Conservation (phyloP, 2,113 vertebrate genomes). For the Podilymbus podiceps region DNA sequence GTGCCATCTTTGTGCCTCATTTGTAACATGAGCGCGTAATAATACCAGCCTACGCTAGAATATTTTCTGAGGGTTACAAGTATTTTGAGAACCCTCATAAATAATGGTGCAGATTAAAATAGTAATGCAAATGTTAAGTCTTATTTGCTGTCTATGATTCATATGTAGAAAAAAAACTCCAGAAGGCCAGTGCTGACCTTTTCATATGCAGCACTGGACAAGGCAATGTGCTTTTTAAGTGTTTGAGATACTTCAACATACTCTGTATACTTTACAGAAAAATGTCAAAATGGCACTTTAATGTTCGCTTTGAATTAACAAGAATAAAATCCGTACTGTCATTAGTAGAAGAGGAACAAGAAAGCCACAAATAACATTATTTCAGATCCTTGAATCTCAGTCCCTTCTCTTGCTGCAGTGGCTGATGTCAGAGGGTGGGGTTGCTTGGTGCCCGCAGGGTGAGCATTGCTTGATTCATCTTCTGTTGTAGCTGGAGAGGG, state of each 20-base stretch:
- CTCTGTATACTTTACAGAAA: background rate
- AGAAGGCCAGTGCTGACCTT: background rate
- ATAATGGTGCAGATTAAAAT: background rate
- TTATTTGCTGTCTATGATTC: slow-evolving; percentile 1
- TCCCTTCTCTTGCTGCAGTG: background rate
- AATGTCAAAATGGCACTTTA: background rate
- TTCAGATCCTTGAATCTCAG: background rate
- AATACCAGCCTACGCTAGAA: background rate
- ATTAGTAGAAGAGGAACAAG: background rate
- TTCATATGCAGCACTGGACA: background rate
- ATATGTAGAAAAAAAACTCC: background rate
- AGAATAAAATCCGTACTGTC: background rate
- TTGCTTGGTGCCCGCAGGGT: background rate
- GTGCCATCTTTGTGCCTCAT: background rate
- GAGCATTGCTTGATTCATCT: background rate
- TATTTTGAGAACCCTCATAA: slow-evolving; percentile 7
- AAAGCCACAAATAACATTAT: background rate
- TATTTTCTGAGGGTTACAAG: background rate
- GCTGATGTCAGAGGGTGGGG: background rate
- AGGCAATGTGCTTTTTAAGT: background rate
- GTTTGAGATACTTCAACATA: background rate
- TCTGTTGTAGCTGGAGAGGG: background rate
- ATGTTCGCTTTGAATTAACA: background rate
- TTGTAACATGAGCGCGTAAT: background rate
- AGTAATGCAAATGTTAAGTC: background rate